phyloP scores from a whole-genome alignment of 2,888 invertebrate genomes.

The Eupithecia centaureata region DNA sequence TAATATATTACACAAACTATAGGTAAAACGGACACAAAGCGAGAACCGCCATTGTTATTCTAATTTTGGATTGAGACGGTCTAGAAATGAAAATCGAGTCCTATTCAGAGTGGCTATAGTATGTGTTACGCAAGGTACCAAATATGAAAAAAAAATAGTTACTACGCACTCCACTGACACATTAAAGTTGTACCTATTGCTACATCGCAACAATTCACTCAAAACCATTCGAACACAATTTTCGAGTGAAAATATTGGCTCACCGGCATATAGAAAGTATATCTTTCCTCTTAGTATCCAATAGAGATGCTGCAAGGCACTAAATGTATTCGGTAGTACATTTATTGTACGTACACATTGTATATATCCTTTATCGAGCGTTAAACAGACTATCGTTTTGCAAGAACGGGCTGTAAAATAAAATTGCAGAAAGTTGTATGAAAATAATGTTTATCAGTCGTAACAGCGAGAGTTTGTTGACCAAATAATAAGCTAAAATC shows the following conservation, averaged over 20 bases:
- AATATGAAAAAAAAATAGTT: not conserved
- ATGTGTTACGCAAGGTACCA: not conserved
- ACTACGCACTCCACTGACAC: no score
- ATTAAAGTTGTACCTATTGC: not conserved
- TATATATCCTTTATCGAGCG: constrained; percentile 24
- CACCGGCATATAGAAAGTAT: not conserved
- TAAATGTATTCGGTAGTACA: no score
- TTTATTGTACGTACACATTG: no score
- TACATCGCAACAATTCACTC: not conserved
- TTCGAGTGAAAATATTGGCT: not conserved
- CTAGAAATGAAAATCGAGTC: constrained; percentile 26
- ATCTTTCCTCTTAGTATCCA: not conserved
- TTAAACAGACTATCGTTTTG: constrained; percentile 26
- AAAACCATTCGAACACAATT: not conserved
- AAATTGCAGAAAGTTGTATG: constrained; percentile 14
- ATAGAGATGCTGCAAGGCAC: not conserved
- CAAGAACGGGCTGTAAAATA: constrained; percentile 21
- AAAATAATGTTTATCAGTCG: constrained; percentile 15
- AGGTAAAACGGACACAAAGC: constrained; percentile 8
- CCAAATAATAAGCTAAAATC: not conserved
- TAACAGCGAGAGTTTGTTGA: not conserved
- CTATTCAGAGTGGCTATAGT: constrained; percentile 14
- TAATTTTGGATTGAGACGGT: constrained; percentile 24
- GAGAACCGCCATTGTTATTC: constrained; percentile 23
- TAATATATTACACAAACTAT: not conserved